Evolutionary conservation across 2,888 invertebrate species (phyloP), one percentile per base, ranked within the genome.

Genomic region (Tanytarsus gracilentus): DNA sequence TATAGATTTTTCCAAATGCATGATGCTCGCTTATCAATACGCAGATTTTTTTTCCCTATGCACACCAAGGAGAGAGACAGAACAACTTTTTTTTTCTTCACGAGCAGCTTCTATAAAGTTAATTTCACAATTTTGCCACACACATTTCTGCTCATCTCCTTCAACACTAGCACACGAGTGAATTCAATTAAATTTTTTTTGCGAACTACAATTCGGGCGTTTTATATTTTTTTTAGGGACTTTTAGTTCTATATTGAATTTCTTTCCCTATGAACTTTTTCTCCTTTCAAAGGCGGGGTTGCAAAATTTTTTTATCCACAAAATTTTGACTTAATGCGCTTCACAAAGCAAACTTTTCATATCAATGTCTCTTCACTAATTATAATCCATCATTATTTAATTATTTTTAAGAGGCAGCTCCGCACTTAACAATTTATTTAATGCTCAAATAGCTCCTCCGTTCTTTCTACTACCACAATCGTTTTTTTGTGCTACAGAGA

Each of bases 11-110:
- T 55, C 55, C 14, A 55, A 40, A 26, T 40, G 39, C 40, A 39
- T 55, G 25, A 55, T 26, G 55, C 33, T 52, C 33, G n/a, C 33
- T 44, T 44, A 44, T 44, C 44, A 44, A 16, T 44, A 44, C 44
- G 44, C 44, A 44, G 23, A 44, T 44, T 44, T 44, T 44, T 36
- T 16, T 23, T 11, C 21, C 23, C 44, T 18, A 11, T 44, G 11
- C 18, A 44, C 23, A 16, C 9, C 6, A 11, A 33, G 9, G n/a
- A 11, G n/a, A 11, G n/a, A 33, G 11, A n/a, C 2, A 5, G n/a
- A 11, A 33, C 9, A 29, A 7, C 5, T 29, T 29, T 29, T 7
- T 29, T 29, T 29, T 29, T 7, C n/a, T n/a, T n/a, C n/a, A 11
- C n/a, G 33, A 33, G 9, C n/a, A 33, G 9, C n/a, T n/a, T 8